Conservation (phyloP, 2,113 vertebrate species). For the Hyla sarda region DNA sequence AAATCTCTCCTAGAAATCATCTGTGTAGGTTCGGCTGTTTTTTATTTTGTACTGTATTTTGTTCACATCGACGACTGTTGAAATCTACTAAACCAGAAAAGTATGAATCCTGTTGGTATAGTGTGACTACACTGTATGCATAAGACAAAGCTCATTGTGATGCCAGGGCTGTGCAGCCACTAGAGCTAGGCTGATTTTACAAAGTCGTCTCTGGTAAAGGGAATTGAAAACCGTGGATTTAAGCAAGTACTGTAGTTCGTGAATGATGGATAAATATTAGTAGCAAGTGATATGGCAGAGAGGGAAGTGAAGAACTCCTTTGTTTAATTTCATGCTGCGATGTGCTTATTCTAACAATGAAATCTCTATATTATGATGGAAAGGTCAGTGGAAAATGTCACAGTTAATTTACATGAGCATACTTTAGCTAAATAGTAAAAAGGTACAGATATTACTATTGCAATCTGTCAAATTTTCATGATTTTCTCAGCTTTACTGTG, state of each 20-base stretch:
- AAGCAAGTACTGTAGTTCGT: slow-evolving; percentile 44
- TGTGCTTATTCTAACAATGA: slow-evolving; percentile 39
- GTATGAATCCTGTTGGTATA: background rate
- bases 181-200: background rate
- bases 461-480: background rate
- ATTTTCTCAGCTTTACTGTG: slow-evolving; percentile 4
- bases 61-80: background rate
- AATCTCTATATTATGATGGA: slow-evolving; percentile 36
- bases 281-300: slow-evolving; percentile 33
- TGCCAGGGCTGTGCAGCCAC: background rate
- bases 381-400: slow-evolving; percentile 36
- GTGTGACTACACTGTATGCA: background rate
- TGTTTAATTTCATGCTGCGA: slow-evolving; percentile 48
- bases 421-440: slow-evolving; percentile 18
- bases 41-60: background rate
- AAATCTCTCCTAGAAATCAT: background rate
- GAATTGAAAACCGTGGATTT: slow-evolving; percentile 48
- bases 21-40: background rate
- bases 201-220: slow-evolving; percentile 32
- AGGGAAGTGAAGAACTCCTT: slow-evolving; percentile 33
- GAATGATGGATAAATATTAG: slow-evolving; percentile 55
- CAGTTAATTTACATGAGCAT: slow-evolving; percentile 17
- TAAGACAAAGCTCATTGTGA: slow-evolving; percentile 25
- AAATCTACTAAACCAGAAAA: background rate
- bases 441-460: background rate